Base-by-base conservation (phyloP, 2,113 vertebrate genomes). In the Halichoerus grypus region DNA sequence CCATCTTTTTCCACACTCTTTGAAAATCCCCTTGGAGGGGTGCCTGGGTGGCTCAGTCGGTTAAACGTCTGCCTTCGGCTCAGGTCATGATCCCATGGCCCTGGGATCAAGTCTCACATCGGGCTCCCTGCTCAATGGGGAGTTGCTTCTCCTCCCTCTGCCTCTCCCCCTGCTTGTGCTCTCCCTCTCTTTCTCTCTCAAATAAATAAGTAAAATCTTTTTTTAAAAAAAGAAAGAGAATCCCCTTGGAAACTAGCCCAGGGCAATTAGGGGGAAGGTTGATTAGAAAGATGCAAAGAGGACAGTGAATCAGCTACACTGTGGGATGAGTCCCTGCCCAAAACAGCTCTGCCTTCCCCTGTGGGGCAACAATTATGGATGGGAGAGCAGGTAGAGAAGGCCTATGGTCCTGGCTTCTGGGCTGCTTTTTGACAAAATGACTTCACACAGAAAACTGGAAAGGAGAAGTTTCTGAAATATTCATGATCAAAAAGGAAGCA, bases 381-480 rank as follows among this genome's bases (percentile, higher is more conserved):
- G 11, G 1, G 4, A 55, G 4, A 26, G 63, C 24, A 87, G 19
- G 1, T 71, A 84, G 53, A 83, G 1, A 77, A 93, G 36, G 84
- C n/a, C 33, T 57, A 0, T n/a, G 28, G 57, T 72, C 24, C 55
- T 63, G 51, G 49, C 79, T 92, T 69, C 65, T 15, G 63, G n/a
- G 57, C 51, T 81, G 19, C 57, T 93, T 49, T 84, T 31, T 42
- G 83, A 88, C 39, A 72, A 57, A 42, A 84, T 39, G 28, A 69
- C 42, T 76, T 82, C 39, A 77, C 33, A 84, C 6, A 93, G 76
- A 81, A 97, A 88, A 88, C 51, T 26, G 42, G 72, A 97, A 97
- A 94, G 49, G 81, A 97, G 96, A 97, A 96, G 97, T 96, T 89
- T 93, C 85, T 93, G 80, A 88, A 88, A 89, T 79, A 85, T 51